Evolutionary conservation across 2,888 invertebrate species (phyloP).

Genomic region (Chymomyza procnemis): DNA sequence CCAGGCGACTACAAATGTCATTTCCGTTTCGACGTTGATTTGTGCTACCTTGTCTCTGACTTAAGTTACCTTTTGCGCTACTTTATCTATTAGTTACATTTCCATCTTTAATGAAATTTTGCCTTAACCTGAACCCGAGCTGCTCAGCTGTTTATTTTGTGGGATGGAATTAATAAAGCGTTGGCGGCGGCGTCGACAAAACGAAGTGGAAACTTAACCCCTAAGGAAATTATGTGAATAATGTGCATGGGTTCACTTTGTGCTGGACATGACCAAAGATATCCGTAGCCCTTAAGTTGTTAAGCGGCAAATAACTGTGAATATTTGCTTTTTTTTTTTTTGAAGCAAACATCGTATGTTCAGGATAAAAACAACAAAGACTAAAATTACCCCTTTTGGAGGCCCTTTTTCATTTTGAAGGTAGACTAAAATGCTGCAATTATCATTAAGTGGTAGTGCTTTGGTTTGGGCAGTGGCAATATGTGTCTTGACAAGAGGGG

Average conservation of each 20-base stretch:
- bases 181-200: slow-evolving; percentile 17
- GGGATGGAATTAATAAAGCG: slow-evolving; percentile 61
- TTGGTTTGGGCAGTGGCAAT: neutral
- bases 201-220: slow-evolving; percentile 67
- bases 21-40: slow-evolving; percentile 40
- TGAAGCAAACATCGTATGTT: slow-evolving; percentile 43
- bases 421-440: slow-evolving; percentile 46
- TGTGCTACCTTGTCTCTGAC: slow-evolving; percentile 50
- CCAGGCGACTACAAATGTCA: slow-evolving; percentile 61
- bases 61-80: slow-evolving; percentile 56
- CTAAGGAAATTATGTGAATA: slow-evolving; percentile 68
- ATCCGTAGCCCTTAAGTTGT: slow-evolving; percentile 38
- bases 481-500: neutral
- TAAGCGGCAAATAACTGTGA: slow-evolving; percentile 49
- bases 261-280: neutral
- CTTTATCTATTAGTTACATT: slow-evolving; percentile 65
- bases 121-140: slow-evolving; percentile 50
- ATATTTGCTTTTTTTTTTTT: slow-evolving; percentile 34
- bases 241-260: slow-evolving; percentile 52
- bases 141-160: slow-evolving; percentile 62
- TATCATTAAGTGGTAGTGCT: slow-evolving; percentile 55
- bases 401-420: neutral
- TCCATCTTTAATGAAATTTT: slow-evolving; percentile 65
- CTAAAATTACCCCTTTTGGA: slow-evolving; percentile 42
- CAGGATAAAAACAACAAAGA: slow-evolving; percentile 28